Evolutionary conservation across 2,797 vertebrate genomes (phyloP).

Genomic region (Nannoperca australis): DNA sequence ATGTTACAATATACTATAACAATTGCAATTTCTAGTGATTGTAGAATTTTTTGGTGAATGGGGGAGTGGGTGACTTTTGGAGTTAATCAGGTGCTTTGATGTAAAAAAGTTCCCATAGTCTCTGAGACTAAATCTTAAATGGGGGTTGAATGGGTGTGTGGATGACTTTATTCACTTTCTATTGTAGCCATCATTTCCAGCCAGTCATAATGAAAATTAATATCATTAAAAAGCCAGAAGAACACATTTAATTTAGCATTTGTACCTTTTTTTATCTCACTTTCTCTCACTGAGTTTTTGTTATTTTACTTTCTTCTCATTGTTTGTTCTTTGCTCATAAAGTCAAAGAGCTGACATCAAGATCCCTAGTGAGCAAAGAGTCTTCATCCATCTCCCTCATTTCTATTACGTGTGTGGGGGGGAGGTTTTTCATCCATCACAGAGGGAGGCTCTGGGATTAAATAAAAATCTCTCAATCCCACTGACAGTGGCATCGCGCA

Average conservation of each 20-base stretch:
- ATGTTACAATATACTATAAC: not conserved
- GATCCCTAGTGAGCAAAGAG: constrained; percentile 47
- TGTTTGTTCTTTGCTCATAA: constrained; percentile 61
- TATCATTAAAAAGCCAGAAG: constrained; percentile 16
- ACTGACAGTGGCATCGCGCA: constrained; percentile 54
- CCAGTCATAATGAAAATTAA: constrained; percentile 45
- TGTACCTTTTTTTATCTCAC: not conserved
- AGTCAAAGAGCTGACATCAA: constrained; percentile 62
- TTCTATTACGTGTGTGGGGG: constrained; percentile 46
- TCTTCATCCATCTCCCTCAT: constrained; percentile 72
- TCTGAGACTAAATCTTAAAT: constrained; percentile 30
- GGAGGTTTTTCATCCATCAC: constrained; percentile 74
- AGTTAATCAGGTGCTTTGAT: constrained; percentile 42
- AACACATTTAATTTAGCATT: constrained; percentile 27
- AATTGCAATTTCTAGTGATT: not conserved
- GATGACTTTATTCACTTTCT: constrained; percentile 29
- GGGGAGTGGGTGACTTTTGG: constrained; percentile 3
- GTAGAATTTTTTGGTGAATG: not conserved
- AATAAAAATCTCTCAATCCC: constrained; percentile 79
- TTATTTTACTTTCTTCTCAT: constrained; percentile 50
- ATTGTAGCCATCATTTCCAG: constrained; percentile 32
- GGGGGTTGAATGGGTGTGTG: not conserved
- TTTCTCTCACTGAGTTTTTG: constrained; percentile 20
- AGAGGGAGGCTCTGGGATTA: constrained; percentile 66
- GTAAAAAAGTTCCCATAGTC: constrained; percentile 17